Conservation (phyloP, 2,797 vertebrate species). For the Phaenicophaeus curvirostris region DNA sequence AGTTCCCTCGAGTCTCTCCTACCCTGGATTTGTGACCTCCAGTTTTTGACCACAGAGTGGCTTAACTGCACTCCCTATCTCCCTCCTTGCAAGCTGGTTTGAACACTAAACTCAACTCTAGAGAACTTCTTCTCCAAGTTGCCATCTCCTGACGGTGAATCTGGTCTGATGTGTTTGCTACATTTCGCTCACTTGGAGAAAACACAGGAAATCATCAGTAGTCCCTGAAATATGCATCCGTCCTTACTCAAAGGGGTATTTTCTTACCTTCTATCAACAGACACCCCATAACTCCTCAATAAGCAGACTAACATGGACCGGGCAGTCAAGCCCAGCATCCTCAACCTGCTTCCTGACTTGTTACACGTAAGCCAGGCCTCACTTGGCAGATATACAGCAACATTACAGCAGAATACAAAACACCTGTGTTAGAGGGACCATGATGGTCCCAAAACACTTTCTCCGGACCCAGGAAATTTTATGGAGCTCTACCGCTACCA, state of each 20-base stretch:
- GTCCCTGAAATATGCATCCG: not conserved
- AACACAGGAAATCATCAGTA: not conserved
- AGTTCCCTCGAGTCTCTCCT: not conserved
- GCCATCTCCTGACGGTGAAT: not conserved
- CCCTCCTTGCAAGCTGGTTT: not conserved
- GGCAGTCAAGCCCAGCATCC: not conserved
- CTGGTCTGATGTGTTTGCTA: not conserved
- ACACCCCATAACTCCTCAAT: accelerated
- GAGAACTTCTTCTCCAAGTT: not conserved
- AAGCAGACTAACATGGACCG: not conserved
- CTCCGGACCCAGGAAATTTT: not conserved
- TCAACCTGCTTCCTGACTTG: not conserved
- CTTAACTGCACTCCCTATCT: not conserved
- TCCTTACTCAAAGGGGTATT: not conserved
- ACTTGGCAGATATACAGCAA: not conserved
- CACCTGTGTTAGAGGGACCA: not conserved
- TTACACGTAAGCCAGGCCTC: not conserved
- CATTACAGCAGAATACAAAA: not conserved
- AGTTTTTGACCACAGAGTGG: not conserved
- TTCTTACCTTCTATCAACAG: not conserved
- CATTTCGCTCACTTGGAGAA: not conserved
- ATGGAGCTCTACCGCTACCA: not conserved
- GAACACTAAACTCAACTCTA: not conserved
- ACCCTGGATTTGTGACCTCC: not conserved
- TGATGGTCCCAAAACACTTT: not conserved